A percentile compares a stretch with the other conserved stretches of the same genome.
These are phyloP conservation scores for Saturnia pavonia DNA, from an alignment of 2,888 invertebrate genomes.

Conservation along the genomic window DNA sequence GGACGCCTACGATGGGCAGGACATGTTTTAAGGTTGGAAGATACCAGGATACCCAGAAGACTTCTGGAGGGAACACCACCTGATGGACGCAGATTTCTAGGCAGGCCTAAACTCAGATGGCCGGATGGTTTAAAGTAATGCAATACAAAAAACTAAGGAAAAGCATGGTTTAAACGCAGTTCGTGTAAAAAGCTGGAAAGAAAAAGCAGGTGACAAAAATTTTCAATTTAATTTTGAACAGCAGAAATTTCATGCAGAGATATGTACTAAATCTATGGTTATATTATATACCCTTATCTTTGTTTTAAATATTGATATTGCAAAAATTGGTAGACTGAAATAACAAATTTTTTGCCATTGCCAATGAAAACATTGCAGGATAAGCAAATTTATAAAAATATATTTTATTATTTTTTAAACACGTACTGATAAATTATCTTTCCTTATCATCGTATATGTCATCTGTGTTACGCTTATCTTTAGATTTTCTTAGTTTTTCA, in stretches of 20 bases:
- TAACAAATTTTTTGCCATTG: not conserved
- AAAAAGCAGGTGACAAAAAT: too few species aligned
- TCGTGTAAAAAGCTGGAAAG: too few species aligned
- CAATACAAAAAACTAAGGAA: too few species aligned
- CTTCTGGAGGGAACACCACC: too few species aligned
- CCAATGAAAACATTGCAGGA: conserved; percentile 3
- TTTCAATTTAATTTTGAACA: not conserved
- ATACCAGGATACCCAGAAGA: too few species aligned
- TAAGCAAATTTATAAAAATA: conserved; percentile 12
- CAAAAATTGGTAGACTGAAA: not conserved
- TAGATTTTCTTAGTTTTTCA: conserved; percentile 18
- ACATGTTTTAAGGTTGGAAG: too few species aligned
- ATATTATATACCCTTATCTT: not conserved
- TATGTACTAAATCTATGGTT: not conserved
- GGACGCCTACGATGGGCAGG: too few species aligned
- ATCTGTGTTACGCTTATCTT: conserved; percentile 19
- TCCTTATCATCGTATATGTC: conserved; percentile 19
- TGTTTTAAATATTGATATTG: not conserved
- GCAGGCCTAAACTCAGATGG: too few species aligned
- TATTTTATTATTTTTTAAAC: conserved; percentile 8
- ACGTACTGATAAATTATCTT: conserved; percentile 18
- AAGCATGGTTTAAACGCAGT: too few species aligned
- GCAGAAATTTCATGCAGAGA: not conserved
- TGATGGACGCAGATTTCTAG: too few species aligned
- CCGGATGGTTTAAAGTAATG: too few species aligned